These are phyloP conservation scores for Phycodurus eques DNA, from an alignment of 2,113 vertebrate genomes.

Conservation along the genomic window DNA sequence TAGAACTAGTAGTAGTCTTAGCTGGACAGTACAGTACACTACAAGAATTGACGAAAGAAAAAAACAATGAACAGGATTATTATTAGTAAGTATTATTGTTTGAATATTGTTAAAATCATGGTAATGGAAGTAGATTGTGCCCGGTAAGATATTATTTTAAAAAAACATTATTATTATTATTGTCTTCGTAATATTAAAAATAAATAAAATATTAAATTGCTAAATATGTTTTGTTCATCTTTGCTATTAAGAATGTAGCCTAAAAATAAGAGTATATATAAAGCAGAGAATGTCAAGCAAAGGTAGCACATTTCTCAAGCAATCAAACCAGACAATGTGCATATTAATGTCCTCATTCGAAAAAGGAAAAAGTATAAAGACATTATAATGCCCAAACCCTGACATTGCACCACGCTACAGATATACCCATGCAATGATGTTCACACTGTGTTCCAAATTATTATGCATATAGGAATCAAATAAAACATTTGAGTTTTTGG, in stretches of 20 bases:
- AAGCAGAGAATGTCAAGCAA: slow-evolving; percentile 44
- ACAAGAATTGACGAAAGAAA: too few species aligned
- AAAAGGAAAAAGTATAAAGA: neutral
- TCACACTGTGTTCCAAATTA: neutral
- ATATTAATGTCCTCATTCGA: slow-evolving; percentile 7
- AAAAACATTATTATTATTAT: neutral
- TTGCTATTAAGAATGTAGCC: slow-evolving; percentile 7
- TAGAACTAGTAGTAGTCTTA: too few species aligned
- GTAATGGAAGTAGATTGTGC: too few species aligned
- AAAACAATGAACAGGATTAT: too few species aligned
- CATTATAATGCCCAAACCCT: neutral
- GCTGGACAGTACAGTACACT: too few species aligned
- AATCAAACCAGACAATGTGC: slow-evolving; percentile 37
- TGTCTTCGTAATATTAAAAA: neutral
- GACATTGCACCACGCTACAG: neutral
- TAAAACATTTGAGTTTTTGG: neutral
- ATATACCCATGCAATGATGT: neutral
- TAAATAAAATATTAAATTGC: neutral
- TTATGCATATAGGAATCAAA: neutral
- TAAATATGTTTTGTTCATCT: neutral
- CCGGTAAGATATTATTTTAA: too few species aligned
- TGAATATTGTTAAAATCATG: too few species aligned
- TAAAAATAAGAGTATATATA: slow-evolving; percentile 11
- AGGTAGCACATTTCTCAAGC: slow-evolving; percentile 45
- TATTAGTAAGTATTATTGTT: too few species aligned